Evolutionary conservation across 2,888 invertebrate genomes (phyloP).

Genomic region (Cecidostiba fungosa): DNA sequence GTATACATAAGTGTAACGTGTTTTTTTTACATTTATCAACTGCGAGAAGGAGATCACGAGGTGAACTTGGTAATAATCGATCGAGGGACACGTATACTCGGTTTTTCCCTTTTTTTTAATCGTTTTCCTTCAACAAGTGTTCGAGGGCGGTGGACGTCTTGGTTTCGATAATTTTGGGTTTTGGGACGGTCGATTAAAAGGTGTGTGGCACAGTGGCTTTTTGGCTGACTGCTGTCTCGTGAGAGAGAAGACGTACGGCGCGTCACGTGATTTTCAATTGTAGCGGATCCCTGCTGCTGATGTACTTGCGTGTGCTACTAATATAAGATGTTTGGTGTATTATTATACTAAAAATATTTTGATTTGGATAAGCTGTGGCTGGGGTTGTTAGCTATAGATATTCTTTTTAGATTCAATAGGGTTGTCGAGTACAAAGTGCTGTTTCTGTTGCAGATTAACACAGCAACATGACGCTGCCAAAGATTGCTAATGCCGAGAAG

Average conservation of each 20-base stretch:
- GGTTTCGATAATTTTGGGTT: not conserved
- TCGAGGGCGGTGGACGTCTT: not conserved
- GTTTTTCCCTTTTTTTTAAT: not conserved
- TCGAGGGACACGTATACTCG: not conserved
- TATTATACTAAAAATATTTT: constrained; percentile 56
- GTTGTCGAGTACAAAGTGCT: not conserved
- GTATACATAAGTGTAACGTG: not conserved
- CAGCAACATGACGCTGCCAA: constrained; percentile 85
- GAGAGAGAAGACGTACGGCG: constrained; percentile 23
- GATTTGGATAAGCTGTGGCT: not conserved
- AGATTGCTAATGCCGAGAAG: constrained; percentile 90
- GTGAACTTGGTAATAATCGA: constrained; percentile 10
- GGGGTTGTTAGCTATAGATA: not conserved
- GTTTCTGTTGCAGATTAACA: constrained; percentile 60
- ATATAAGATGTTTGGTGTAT: not conserved
- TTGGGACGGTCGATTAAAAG: not conserved
- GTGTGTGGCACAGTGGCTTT: constrained; percentile 23
- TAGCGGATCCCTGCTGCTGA: constrained; percentile 25
- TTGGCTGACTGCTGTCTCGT: constrained; percentile 53
- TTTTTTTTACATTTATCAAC: not conserved
- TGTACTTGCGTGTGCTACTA: constrained; percentile 38
- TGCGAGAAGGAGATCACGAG: not conserved
- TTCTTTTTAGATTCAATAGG: not conserved
- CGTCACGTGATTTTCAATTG: constrained; percentile 63
- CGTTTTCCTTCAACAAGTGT: constrained; percentile 58